Base-by-base conservation (phyloP, 2,888 invertebrate species). In the Philopedon plagiatum region DNA sequence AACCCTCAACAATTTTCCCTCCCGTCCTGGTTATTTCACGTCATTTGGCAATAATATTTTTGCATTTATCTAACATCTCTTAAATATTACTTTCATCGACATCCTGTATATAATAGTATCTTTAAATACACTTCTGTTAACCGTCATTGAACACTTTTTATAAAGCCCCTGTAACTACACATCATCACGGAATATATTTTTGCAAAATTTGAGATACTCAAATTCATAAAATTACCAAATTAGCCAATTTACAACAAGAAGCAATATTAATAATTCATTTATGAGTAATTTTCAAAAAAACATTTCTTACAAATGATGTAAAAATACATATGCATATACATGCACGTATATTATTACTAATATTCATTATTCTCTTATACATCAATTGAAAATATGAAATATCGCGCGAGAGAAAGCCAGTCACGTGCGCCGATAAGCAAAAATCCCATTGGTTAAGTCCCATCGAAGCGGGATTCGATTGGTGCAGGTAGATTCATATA, bases 361-460 rank as follows among this genome's bases (percentile, higher is more conserved):
- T 15, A 15, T 9, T 29, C n/a, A 29, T 54, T 29, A 51, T 54
- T 15, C 9, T 15, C 29, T 29, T 13, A 2, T 32, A 13, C 26
- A 29, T 41, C 5, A 41, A 23, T 58, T 39, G 23, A 39, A 41
- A 39, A 58, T 39, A 41, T 58, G n/a, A 58, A 46, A 61, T 51
- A 68, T 26, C 54, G 71, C 54, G 71, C 71, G 65, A 64, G 49
- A 49, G 71, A 71, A 71, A 65, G 61, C 57, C 19, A 15, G 1
- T 26, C 66, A 66, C 57, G 32, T 58, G 66, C 29, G 46, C 49
- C 0, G 1, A 0, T 18, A 9, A 5, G 13, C 5, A 8, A 4
- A n/a, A 15, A n/a, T 19, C 13, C 56, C 26, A 77, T 77, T 79
- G 77, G 79, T 56, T 49, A 65, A 76, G 68, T 75, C 67, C n/a